Conservation (phyloP, 2,888 invertebrate species). For the Drosophila differens region DNA sequence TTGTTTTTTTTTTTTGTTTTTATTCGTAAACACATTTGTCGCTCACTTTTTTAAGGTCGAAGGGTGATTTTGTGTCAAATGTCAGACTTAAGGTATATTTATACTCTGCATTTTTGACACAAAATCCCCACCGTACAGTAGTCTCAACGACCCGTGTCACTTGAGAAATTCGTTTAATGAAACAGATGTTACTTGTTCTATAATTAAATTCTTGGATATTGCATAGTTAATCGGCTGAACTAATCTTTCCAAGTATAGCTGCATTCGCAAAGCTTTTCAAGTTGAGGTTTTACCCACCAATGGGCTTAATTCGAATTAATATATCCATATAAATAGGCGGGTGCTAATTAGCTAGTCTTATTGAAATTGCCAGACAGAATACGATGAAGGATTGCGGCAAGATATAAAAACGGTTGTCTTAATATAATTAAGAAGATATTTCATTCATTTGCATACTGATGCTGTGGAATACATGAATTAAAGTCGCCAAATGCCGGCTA, state of each 20-base stretch:
- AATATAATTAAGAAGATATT: constrained; percentile 3
- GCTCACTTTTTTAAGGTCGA: too few species aligned
- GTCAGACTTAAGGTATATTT: neutral
- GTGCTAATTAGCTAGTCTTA: neutral
- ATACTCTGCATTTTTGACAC: neutral
- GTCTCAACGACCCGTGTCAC: neutral
- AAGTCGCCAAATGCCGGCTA: constrained; percentile 50
- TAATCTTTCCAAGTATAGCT: neutral
- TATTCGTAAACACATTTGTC: neutral
- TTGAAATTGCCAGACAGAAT: neutral
- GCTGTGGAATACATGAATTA: neutral
- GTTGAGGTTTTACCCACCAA: constrained; percentile 2
- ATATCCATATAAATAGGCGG: neutral
- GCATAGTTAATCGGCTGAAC: neutral
- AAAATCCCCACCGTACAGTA: neutral
- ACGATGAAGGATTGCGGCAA: neutral
- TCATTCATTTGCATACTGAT: constrained; percentile 10
- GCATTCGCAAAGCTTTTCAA: neutral
- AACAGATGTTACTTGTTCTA: neutral
- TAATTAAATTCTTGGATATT: neutral
- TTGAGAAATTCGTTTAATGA: neutral
- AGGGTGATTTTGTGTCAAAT: neutral
- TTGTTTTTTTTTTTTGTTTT: neutral
- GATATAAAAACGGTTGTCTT: neutral
- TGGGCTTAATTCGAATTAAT: constrained; percentile 2